Evolutionary conservation across 1,140 invertebrate species (phyloP), one percentile per base, ranked within the genome.

Genomic region (Drosophila busckii): DNA sequence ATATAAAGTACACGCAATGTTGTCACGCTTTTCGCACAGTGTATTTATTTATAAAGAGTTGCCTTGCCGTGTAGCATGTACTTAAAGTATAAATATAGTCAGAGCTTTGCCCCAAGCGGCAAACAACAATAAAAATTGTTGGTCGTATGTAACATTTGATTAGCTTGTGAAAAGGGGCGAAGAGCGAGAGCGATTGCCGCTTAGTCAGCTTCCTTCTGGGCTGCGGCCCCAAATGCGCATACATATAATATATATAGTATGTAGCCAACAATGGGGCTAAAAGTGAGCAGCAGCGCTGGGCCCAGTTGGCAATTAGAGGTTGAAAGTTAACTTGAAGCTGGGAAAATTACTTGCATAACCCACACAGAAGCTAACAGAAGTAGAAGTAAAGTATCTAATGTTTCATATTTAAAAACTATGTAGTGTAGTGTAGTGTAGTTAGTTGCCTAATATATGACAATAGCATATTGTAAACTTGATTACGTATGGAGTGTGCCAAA

Each of bases 111-210:
- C 64, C 69, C 41, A n/a, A n/a, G 73, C 58, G 70, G 71, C 75
- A 59, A 60, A 54, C 50, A 58, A 82, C 60, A 80, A 82, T 69
- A 82, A 82, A 82, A 82, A 80, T 35, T 75, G 75, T 48, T 80
- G 53, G 54, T 63, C 50, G 49, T 49, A 62, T 75, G 75, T 69
- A 82, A 69, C 73, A 80, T 80, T 82, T 80, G 73, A 80, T 80
- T 80, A 80, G 73, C 64, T 52, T 66, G 38, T 46, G 53, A 45
- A 71, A 37, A 22, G 50, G 68, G 58, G 35, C 7, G n/a, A n/a
- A n/a, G n/a, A n/a, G n/a, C n/a, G n/a, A n/a, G n/a, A n/a, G n/a
- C n/a, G 9, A 16, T 7, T 15, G 41, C 9, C 34, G 13, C 6
- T 8, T 31, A 7, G 23, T 22, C 17, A 22, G 23, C 17, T 40